Conservation (phyloP, 2,797 vertebrate species). For the Takifugu ocellatus region DNA sequence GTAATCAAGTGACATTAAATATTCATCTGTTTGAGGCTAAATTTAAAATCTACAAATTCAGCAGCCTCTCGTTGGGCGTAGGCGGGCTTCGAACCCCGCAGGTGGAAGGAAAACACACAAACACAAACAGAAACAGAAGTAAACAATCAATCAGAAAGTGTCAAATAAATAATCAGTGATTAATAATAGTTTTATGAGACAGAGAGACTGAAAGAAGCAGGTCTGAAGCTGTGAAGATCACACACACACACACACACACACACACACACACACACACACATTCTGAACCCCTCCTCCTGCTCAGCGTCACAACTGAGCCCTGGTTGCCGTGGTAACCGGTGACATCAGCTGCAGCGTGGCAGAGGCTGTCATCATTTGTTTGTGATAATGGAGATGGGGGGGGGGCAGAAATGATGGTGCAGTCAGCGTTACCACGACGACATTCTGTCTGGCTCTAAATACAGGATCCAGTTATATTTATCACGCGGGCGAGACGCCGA, state of each 20-base stretch:
- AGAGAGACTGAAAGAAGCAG: too few species aligned
- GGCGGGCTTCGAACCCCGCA: too few species aligned
- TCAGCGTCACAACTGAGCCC: constrained; percentile 59
- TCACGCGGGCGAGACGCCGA: background rate
- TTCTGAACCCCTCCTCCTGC: constrained; percentile 13
- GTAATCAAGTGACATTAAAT: too few species aligned
- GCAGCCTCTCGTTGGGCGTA: too few species aligned
- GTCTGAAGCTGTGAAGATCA: too few species aligned
- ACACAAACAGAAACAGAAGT: too few species aligned
- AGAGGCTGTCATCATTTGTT: constrained; percentile 62
- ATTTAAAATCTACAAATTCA: too few species aligned
- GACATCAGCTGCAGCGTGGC: constrained; percentile 69
- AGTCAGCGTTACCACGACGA: constrained; percentile 72
- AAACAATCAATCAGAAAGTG: too few species aligned
- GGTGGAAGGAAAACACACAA: too few species aligned
- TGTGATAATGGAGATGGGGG: constrained; percentile 23
- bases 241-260: background rate
- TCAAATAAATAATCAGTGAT: too few species aligned
- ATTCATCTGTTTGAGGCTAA: too few species aligned
- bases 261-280: background rate
- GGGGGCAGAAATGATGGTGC: constrained; percentile 47
- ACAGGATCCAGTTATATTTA: background rate
- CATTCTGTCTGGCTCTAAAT: constrained; percentile 30
- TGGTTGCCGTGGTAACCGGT: constrained; percentile 67
- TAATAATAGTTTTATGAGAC: too few species aligned